Evolutionary conservation across 2,113 vertebrate genomes (phyloP).

Genomic region (Dolichotis patagonum): DNA sequence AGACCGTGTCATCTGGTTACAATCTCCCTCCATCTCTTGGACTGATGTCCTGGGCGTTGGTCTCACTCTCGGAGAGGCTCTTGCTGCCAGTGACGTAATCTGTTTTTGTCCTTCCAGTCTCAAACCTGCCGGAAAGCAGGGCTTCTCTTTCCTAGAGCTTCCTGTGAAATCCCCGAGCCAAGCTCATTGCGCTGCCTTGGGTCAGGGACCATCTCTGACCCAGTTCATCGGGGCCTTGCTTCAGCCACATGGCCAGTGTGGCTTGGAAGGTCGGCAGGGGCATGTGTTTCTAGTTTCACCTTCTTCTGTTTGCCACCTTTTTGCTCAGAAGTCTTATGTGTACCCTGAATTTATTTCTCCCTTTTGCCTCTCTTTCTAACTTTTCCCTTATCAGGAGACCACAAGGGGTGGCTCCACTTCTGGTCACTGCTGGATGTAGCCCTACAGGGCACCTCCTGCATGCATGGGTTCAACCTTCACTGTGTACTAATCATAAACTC

Average conservation of each 20-base stretch:
- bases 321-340: neutral
- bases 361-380: neutral
- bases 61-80: neutral
- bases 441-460: too few species aligned
- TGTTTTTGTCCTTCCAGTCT: neutral
- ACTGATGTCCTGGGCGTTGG: neutral
- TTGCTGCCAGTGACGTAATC: neutral
- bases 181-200: neutral
- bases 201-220: neutral
- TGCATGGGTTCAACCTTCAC: rapidly evolving
- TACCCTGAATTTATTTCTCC: neutral
- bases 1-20: neutral
- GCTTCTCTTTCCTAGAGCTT: neutral
- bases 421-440: neutral
- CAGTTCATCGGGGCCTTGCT: neutral
- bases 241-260: neutral
- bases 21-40: neutral
- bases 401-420: neutral
- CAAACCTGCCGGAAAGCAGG: neutral
- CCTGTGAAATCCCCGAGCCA: neutral
- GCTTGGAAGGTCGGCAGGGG: neutral
- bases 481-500: neutral
- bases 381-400: neutral
- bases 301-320: neutral
- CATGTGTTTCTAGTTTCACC: neutral